Evolutionary conservation across 2,113 vertebrate species (phyloP), one percentile per base, ranked within the genome.

Genomic region (Microcebus lehilahytsara): DNA sequence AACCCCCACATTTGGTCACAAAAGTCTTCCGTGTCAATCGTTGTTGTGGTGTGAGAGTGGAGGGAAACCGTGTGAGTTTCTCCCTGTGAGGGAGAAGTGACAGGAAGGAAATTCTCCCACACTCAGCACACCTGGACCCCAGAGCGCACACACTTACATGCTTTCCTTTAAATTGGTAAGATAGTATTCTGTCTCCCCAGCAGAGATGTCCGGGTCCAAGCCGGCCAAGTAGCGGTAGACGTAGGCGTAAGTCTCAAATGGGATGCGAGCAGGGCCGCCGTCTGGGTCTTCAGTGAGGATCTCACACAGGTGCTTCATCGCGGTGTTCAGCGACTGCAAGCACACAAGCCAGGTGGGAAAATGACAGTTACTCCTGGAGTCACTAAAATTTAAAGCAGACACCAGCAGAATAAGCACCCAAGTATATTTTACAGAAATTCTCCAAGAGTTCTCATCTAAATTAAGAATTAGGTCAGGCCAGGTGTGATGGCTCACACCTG

Each of bases 301-400:
- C 98, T 99, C 99, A 0, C 99, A 99, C 37, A 99, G 98, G 30
- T 98, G 95, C 96, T 99, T 99, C 98, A 99, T 97, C 4, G 99
- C 98, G 1, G 98, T 98, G 78, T 96, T 92, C 23, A 99, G 96
- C 0, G 98, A 98, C 99, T 99, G 96, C 16, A 42, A n/a, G 80
- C 4, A 3, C 37, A 64, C 23, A 53, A 12, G 32, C 4, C 9
- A 3, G 32, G 30, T 0, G 7, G 56, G 60, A 0, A 12, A 10
- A 3, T 19, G 17, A 64, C 3, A 25, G 19, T 95, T 25, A 91
- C 30, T 56, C 32, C 2, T 2, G 23, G 42, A 34, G 3, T 58
- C 19, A 0, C 71, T 8, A 17, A 51, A 5, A 27, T 2, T 0
- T 17, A 22, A 14, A 71, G 67, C 32, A 16, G 72, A 19, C 34